Evolutionary conservation across 2,888 invertebrate genomes (phyloP).

Genomic region (Drosophila paracracens): DNA sequence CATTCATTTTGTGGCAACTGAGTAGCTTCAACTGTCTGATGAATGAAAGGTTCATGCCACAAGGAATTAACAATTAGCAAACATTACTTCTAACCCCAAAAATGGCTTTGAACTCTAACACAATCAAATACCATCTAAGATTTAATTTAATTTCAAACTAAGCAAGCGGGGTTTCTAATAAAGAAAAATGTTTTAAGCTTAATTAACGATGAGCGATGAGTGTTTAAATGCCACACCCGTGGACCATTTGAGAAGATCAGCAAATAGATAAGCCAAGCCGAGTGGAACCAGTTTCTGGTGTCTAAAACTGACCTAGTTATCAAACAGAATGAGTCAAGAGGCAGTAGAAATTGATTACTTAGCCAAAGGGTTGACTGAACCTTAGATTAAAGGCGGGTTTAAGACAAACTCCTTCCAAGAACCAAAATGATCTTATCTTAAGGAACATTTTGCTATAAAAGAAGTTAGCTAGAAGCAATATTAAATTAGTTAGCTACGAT

Average conservation of each 20-base stretch:
- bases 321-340: slow-evolving; percentile 9
- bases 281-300: slow-evolving; percentile 43
- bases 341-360: slow-evolving; percentile 47
- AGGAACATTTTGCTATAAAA: slow-evolving; percentile 55
- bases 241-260: slow-evolving; percentile 30
- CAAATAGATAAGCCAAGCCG: slow-evolving; percentile 22
- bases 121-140: neutral
- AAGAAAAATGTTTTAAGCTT: slow-evolving; percentile 4
- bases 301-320: slow-evolving; percentile 55
- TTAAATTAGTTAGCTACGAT: slow-evolving; percentile 49
- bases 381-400: slow-evolving; percentile 3
- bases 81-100: neutral
- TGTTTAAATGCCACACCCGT: slow-evolving; percentile 25
- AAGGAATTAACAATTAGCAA: neutral
- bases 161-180: neutral
- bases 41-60: neutral
- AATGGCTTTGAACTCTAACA: neutral
- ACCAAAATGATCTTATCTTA: slow-evolving; percentile 48
- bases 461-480: neutral
- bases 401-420: slow-evolving; percentile 43
- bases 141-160: neutral
- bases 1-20: neutral
- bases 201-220: neutral
- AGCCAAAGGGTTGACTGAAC: slow-evolving; percentile 59
- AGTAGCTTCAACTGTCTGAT: neutral